Conservation (phyloP, 1,140 invertebrate genomes). For the Rhagoletis pomonella region DNA sequence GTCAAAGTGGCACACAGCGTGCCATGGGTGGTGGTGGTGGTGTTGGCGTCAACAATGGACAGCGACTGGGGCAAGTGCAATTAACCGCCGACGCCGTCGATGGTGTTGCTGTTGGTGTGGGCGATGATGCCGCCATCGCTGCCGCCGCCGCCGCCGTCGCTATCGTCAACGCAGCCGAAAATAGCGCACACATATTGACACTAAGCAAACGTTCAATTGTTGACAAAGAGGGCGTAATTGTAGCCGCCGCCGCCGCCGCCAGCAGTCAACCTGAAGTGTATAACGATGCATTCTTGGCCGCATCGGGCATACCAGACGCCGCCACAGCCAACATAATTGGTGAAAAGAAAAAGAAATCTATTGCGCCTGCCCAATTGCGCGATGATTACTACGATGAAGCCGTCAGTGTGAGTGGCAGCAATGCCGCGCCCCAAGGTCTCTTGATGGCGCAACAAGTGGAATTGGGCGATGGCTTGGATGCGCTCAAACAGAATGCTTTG, state of each 20-base stretch:
- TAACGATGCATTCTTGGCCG: slow-evolving; percentile 37
- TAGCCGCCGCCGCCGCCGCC: neutral
- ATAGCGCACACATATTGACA: neutral
- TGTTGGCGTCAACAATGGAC: neutral
- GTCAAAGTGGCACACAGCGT: slow-evolving; percentile 50
- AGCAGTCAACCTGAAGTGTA: slow-evolving; percentile 44
- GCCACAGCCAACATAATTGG: slow-evolving; percentile 4
- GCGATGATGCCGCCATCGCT: slow-evolving; percentile 34
- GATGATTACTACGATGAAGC: slow-evolving; percentile 68
- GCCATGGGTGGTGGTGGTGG: neutral
- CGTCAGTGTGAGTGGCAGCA: neutral
- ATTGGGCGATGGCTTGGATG: slow-evolving; percentile 67
- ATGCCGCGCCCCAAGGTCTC: slow-evolving; percentile 55
- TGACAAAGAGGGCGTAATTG: neutral
- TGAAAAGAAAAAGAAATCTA: slow-evolving; percentile 25
- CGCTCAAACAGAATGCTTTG: slow-evolving; percentile 64
- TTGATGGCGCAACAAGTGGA: slow-evolving; percentile 53
- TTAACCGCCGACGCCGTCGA: slow-evolving; percentile 40
- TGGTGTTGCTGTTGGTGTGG: slow-evolving; percentile 20
- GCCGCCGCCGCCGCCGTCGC: slow-evolving; percentile 56
- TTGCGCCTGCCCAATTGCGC: neutral
- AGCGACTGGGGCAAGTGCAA: slow-evolving; percentile 50
- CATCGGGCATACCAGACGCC: neutral
- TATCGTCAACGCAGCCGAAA: slow-evolving; percentile 4
- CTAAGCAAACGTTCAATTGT: slow-evolving; percentile 51